Conservation (phyloP, 2,888 invertebrate species). For the Anthrax anthrax region DNA sequence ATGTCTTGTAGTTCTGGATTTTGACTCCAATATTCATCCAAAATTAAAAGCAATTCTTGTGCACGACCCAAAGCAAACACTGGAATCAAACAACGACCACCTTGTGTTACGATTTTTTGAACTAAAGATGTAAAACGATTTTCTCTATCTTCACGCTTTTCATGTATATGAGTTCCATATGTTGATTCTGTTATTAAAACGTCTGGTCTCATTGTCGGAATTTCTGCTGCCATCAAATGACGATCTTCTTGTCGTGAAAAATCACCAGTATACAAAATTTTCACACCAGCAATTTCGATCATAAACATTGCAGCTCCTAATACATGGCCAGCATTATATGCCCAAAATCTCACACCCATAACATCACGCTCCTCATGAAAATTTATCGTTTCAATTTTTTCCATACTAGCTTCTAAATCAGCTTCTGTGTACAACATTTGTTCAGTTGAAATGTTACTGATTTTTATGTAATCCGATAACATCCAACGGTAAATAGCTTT, state of each 20-base stretch:
- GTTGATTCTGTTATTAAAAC: constrained; percentile 97
- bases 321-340: constrained; percentile 98
- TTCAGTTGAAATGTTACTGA: constrained; percentile 92
- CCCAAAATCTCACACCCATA: constrained; percentile 94
- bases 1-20: constrained; percentile 67
- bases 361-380: constrained; percentile 98
- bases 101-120: constrained; percentile 88
- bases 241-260: constrained; percentile 97
- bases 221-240: constrained; percentile 98
- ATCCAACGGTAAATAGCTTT: constrained; percentile 99
- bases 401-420: constrained; percentile 95
- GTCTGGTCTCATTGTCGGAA: constrained; percentile 91
- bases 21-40: constrained; percentile 96
- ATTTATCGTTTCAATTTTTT: constrained; percentile 95
- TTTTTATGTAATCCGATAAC: constrained; percentile 97
- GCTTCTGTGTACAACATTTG: constrained; percentile 96
- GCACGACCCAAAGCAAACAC: constrained; percentile 97
- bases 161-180: constrained; percentile 98
- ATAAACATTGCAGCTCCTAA: constrained; percentile 99
- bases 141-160: constrained; percentile 93
- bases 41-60: constrained; percentile 84
- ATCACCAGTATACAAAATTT: constrained; percentile 92
- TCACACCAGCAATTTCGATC: constrained; percentile 99
- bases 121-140: constrained; percentile 84
- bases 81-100: constrained; percentile 96